phyloP scores from a whole-genome alignment of 1,140 invertebrate species.

The Drosophila eugracilis region DNA sequence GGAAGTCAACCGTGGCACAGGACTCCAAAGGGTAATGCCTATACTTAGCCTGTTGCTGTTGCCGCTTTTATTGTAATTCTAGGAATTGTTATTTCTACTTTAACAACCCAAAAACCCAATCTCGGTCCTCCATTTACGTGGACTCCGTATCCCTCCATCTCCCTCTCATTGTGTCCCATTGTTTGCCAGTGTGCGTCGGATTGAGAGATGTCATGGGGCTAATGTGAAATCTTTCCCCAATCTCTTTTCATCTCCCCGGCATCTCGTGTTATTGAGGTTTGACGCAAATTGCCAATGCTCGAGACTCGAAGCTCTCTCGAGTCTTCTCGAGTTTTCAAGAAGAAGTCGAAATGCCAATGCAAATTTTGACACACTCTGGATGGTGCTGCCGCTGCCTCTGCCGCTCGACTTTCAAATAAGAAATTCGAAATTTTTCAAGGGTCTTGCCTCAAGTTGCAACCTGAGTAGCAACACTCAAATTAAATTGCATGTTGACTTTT shows the following conservation, averaged over 20 bases:
- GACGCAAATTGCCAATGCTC: conserved; percentile 68
- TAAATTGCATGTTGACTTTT: conserved; percentile 28
- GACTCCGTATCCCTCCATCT: too few species aligned
- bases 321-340: conserved; percentile 2
- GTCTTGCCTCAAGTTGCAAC: conserved; percentile 14
- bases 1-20: conserved; percentile 16
- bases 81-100: conserved; percentile 78
- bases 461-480: conserved; percentile 16
- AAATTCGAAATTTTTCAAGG: conserved; percentile 33
- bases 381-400: too few species aligned
- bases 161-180: too few species aligned
- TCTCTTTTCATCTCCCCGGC: background rate
- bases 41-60: conserved; percentile 69
- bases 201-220: conserved; percentile 72
- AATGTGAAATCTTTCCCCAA: conserved; percentile 53
- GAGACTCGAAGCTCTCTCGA: conserved; percentile 16
- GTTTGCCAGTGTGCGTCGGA: conserved; percentile 26
- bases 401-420: conserved; percentile 33
- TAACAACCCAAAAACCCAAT: conserved; percentile 76
- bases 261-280: conserved; percentile 56
- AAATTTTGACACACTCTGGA: conserved; percentile 29
- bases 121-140: conserved; percentile 44
- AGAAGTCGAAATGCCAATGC: conserved; percentile 17
- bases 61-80: conserved; percentile 78
- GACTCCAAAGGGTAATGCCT: conserved; percentile 69